A percentile compares a stretch with the other conserved stretches of the same genome.
phyloP scores from a whole-genome alignment of 2,797 vertebrate genomes.

The Alauda arvensis region DNA sequence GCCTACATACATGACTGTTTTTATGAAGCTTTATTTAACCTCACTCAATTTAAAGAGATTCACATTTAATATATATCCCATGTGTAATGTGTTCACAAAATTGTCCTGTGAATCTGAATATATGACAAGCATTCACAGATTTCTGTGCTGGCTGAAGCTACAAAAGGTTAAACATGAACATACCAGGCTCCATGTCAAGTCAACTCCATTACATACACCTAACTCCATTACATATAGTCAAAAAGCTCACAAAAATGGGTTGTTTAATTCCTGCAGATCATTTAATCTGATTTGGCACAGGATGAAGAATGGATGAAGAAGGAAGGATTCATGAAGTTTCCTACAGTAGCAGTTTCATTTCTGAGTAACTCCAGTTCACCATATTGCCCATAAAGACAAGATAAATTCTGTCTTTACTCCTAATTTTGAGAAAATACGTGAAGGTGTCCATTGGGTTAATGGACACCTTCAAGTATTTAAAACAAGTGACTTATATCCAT shows the following conservation, averaged over 20 bases:
- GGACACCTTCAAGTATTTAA: neutral
- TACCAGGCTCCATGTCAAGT: neutral
- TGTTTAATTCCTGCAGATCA: neutral
- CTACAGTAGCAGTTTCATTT: neutral
- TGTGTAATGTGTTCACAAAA: neutral
- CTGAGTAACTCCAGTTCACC: neutral
- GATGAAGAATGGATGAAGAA: neutral
- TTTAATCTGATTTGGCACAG: neutral
- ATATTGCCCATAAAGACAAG: neutral
- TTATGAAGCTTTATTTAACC: neutral
- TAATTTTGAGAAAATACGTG: neutral
- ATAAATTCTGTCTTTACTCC: neutral
- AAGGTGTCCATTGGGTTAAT: neutral
- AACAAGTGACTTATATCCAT: neutral
- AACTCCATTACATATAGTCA: neutral
- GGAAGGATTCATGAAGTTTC: neutral
- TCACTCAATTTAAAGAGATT: neutral
- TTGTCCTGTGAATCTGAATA: neutral
- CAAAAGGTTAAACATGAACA: neutral
- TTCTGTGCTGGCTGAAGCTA: neutral
- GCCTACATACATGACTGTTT: neutral
- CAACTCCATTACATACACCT: neutral
- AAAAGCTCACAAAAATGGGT: neutral
- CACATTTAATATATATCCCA: neutral
- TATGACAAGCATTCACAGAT: neutral